Base-by-base conservation (phyloP, 2,888 invertebrate species). In the Melipona beecheii region DNA sequence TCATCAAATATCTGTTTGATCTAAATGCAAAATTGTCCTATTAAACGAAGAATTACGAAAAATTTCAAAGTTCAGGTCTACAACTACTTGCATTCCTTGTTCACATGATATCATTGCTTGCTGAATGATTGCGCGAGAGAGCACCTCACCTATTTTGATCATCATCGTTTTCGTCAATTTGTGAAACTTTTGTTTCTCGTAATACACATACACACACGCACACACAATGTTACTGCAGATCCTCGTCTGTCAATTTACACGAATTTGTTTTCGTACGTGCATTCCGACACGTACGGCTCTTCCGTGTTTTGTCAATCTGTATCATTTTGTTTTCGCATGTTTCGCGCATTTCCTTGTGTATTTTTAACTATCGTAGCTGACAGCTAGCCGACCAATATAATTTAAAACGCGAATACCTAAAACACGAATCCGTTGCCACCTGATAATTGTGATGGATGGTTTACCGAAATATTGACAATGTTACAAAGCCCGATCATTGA, bases 401-500 rank as follows among this genome's bases (percentile, higher is more conserved):
- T 65, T 65, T 36, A 11, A 31, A 43, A 36, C 21, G 4, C 36
- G 36, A 15, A 60, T 27, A 64, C 31, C 5, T 19, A 31, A 31
- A 19, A 62, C 31, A 21, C 31, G 62, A 64, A 21, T 21, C 21
- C 21, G n/a, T 65, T 36, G 21, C 11, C 15, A 15, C 21, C n/a
- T n/a, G 36, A 6, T 64, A 36, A 65, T 65, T 65, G 15, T 65
- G 65, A 65, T n/a, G 36, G 6, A 65, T 65, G 21, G 21, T 65
- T 36, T 36, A 66, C 4, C 13, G 19, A 24, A 71, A 6, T 58
- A 65, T 64, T 21, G 24, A 62, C 17, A 19, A 31, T 21, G 19
- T 31, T 4, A 64, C 36, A 13, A 9, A 31, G 13, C 11, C 31
- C 21, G 64, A 31, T 19, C 19, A 64, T 64, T 64, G 21, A 31